Evolutionary conservation across 2,888 invertebrate genomes (phyloP), one percentile per base, ranked within the genome.

Genomic region (Eretmocerus hayati): DNA sequence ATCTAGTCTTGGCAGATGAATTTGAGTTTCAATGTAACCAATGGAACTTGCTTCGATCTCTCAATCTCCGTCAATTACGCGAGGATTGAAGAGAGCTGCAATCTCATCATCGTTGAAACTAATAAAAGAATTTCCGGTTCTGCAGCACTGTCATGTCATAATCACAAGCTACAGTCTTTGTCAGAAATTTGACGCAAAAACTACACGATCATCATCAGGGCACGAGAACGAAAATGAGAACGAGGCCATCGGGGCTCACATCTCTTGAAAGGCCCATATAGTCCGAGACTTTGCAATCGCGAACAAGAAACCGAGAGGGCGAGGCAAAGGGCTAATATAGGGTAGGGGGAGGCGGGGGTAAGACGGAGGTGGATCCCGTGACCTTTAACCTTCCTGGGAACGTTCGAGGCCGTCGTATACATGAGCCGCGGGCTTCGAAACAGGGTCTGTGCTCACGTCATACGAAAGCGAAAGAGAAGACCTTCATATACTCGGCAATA

Each of bases 341-440:
- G 11, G 26, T 9, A 11, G 26, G 11, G 26, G 26, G 11, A 26
- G 11, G 26, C 8, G 11, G 26, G 11, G 26, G 26, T 23, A 16
- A 26, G 39, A 50, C 43, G 55, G 47, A 58, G 53, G 52, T 54
- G 54, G 59, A 50, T 51, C 58, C 57, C 44, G 50, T 57, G 64
- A 65, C 64, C 65, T 65, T 58, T 65, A 64, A 65, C 64, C 64
- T 57, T 51, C 62, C 56, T 64, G 64, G 60, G 63, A 65, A 62
- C 60, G 53, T 39, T 45, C 30, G 53, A 26, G 26, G 11, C 8
- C 26, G n/a, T n/a, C n/a, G n/a, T 50, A 57, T 56, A 58, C 56
- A 58, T 57, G 57, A 58, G 58, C 60, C 55, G 54, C 54, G 55
- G 62, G 59, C 59, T 56, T 59, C 26, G 47, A 53, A 53, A 54